Base-by-base conservation (phyloP, 2,888 invertebrate species). In the Agrypnus murinus region DNA sequence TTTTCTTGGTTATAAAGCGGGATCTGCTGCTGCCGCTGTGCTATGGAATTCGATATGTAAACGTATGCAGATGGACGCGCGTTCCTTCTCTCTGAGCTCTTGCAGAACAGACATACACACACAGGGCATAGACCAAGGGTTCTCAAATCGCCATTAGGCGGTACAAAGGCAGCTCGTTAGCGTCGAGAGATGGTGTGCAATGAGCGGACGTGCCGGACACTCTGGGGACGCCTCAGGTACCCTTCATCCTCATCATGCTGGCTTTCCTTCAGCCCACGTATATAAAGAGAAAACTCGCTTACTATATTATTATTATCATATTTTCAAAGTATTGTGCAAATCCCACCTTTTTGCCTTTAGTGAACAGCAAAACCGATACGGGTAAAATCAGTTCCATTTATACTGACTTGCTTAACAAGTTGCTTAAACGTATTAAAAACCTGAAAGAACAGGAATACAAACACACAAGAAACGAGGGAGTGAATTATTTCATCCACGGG, bases 81-180 rank as follows among this genome's bases (percentile, higher is more conserved):
- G 55, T 62, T 63, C n/a, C n/a, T n/a, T n/a, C n/a, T n/a, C 60
- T 50, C 55, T 32, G 43, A 62, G 68, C 65, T 65, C 62, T 65
- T 64, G 38, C 59, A n/a, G n/a, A n/a, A n/a, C n/a, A n/a, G n/a
- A n/a, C n/a, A n/a, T n/a, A n/a, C n/a, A n/a, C n/a, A n/a, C n/a
- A n/a, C n/a, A 45, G 48, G 65, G 68, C 60, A 45, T 58, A 63
- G 57, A 63, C 69, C 69, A 76, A 78, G 82, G 81, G 82, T 82
- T 83, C 83, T 83, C 82, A 81, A 82, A 81, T 83, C 82, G 80
- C 83, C 82, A 83, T 82, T 82, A 83, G 82, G 75, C 75, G 75
- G 77, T 79, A 83, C 83, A 83, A 83, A 84, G 82, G 82, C 81
- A 78, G 79, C 84, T 84, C 84, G 84, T 84, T 84, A 84, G 81